These are phyloP conservation scores for Sturnus vulgaris DNA, from an alignment of 2,113 vertebrate species.

Conservation along the genomic window DNA sequence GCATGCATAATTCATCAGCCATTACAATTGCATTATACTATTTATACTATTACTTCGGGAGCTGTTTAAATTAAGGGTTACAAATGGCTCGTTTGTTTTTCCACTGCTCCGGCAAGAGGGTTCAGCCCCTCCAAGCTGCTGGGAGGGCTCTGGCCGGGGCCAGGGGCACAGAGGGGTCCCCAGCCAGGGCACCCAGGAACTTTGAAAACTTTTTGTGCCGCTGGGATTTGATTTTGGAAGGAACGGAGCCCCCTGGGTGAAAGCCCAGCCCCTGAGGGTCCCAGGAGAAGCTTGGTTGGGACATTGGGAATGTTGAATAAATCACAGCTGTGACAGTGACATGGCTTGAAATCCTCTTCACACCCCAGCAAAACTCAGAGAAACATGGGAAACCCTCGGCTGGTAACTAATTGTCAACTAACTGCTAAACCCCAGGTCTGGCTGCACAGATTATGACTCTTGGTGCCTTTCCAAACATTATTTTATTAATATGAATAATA, in stretches of 20 bases:
- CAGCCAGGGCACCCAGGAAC: rapidly evolving
- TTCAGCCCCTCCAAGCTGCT: not conserved
- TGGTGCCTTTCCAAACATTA: conserved; percentile 66
- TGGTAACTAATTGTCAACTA: conserved; percentile 21
- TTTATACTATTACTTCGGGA: conserved; percentile 42
- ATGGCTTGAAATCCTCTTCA: not conserved
- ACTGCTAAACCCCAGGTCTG: not conserved
- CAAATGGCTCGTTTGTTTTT: conserved; percentile 37
- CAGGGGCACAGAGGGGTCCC: rapidly evolving
- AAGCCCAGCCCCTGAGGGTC: not conserved
- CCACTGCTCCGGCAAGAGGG: not conserved
- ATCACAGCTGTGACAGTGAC: rapidly evolving
- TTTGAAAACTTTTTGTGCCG: not conserved
- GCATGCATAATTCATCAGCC: conserved; percentile 48
- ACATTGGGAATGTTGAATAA: not conserved
- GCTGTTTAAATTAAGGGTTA: conserved; percentile 64
- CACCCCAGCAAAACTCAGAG: not conserved
- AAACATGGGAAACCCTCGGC: not conserved
- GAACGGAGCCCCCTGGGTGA: rapidly evolving
- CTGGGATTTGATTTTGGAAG: rapidly evolving
- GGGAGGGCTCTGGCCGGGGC: not conserved
- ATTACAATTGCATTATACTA: conserved; percentile 55
- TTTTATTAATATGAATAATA: conserved; percentile 80
- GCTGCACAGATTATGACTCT: not conserved
- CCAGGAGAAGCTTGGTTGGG: not conserved